Percentiles rank a stretch among this genome's conserved stretches.
These are phyloP conservation scores for Hippocampus abdominalis DNA, from an alignment of 2,113 vertebrate species.

Conservation along the genomic window DNA sequence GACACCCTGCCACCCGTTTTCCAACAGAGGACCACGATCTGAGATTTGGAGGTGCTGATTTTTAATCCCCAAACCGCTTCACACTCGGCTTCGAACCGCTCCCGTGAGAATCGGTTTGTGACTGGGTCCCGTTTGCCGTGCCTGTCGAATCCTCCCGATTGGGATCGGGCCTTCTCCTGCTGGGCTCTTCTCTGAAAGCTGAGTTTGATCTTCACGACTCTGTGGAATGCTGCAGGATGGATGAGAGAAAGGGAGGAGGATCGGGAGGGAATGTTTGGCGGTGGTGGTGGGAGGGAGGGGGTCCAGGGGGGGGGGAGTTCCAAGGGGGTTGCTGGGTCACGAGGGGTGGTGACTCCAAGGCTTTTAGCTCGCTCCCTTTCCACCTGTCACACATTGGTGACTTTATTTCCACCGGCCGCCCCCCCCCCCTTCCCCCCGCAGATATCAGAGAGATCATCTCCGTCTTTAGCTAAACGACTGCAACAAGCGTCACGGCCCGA, in stretches of 20 bases:
- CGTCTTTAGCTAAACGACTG: slow-evolving; percentile 68
- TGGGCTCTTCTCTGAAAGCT: too few species aligned
- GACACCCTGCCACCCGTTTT: too few species aligned
- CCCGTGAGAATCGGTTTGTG: too few species aligned
- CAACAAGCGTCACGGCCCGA: slow-evolving; percentile 68
- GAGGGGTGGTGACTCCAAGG: slow-evolving; percentile 20
- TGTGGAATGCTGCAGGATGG: not conserved
- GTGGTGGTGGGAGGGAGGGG: not conserved
- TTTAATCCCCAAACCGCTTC: too few species aligned
- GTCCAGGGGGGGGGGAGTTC: not conserved
- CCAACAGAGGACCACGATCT: too few species aligned
- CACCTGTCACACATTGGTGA: slow-evolving; percentile 67
- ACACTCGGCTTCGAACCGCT: too few species aligned
- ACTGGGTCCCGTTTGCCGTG: too few species aligned
- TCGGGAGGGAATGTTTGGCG: slow-evolving; percentile 12
- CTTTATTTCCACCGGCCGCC: slow-evolving; percentile 50
- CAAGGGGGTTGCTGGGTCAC: not conserved
- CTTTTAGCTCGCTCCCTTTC: slow-evolving; percentile 62
- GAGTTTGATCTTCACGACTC: not conserved
- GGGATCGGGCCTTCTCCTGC: not conserved
- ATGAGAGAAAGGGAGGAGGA: not conserved
- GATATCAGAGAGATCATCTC: slow-evolving; percentile 55
- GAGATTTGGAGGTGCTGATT: too few species aligned
- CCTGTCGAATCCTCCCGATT: too few species aligned
- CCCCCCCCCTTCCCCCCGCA: slow-evolving; percentile 38